phyloP scores from a whole-genome alignment of 2,797 vertebrate genomes.

The Cacajao melanocephalus region DNA sequence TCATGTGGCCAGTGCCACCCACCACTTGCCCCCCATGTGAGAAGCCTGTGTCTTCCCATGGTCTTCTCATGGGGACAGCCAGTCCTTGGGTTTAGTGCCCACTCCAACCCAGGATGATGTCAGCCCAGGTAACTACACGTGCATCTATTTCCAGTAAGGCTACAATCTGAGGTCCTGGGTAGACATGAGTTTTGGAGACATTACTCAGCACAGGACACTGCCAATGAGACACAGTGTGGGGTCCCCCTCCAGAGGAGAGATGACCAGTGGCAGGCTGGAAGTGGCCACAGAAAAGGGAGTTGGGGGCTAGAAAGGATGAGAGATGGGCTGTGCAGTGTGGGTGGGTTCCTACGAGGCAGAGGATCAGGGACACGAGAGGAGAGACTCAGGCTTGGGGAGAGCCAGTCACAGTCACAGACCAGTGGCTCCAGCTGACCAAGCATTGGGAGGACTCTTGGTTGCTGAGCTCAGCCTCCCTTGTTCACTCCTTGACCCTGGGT shows the following conservation, averaged over 20 bases:
- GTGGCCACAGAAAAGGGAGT: background rate
- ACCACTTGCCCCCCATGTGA: background rate
- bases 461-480: too few relatives aligned
- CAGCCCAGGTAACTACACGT: background rate
- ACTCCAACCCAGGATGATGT: background rate
- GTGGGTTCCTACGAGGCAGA: background rate
- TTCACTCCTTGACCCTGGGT: too few relatives aligned
- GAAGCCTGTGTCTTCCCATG: background rate
- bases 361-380: accelerated
- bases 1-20: background rate
- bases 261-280: accelerated
- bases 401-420: background rate
- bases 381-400: background rate
- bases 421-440: too few relatives aligned
- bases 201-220: background rate
- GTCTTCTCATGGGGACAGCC: too few relatives aligned
- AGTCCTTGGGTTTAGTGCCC: background rate
- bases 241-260: background rate
- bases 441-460: too few relatives aligned
- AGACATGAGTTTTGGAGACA: background rate
- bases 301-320: background rate
- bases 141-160: background rate
- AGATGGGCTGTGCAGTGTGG: too few relatives aligned
- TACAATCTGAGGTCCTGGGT: background rate
- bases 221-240: background rate